Conservation (phyloP, 2,888 invertebrate species). For the Eilema caniola region DNA sequence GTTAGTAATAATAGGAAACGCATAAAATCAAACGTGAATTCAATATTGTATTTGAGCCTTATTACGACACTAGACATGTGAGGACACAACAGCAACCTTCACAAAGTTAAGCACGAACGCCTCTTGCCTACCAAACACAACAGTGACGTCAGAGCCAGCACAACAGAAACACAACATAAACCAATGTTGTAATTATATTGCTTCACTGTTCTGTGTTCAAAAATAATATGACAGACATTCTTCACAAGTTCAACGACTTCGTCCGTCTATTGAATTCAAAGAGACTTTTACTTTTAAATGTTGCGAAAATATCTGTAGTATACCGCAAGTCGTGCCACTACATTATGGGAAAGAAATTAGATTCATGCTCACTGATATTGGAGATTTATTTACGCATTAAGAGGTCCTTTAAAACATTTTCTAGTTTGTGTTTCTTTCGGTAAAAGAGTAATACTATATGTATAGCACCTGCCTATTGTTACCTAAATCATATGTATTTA, state of each 20-base stretch:
- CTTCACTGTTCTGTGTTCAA: conserved; percentile 23
- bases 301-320: conserved; percentile 29
- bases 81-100: conserved; percentile 21
- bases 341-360: conserved; percentile 12
- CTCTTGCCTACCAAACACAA: conserved; percentile 39
- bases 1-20: background rate
- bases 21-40: background rate
- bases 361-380: background rate
- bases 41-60: conserved; percentile 10
- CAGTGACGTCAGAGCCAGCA: conserved; percentile 32
- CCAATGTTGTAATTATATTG: conserved; percentile 26
- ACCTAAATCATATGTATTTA: too few species aligned
- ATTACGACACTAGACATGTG: conserved; percentile 12
- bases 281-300: conserved; percentile 55
- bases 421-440: too few species aligned
- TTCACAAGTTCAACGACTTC: conserved; percentile 41
- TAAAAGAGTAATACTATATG: background rate
- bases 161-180: conserved; percentile 17
- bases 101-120: conserved; percentile 26
- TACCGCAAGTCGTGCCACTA: conserved; percentile 3
- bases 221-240: conserved; percentile 26
- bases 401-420: background rate
- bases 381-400: conserved; percentile 1
- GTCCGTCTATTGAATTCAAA: conserved; percentile 38
- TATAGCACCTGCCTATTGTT: too few species aligned